These are phyloP conservation scores for Phalacrocorax pelagicus DNA, from an alignment of 2,113 vertebrate species.

Conservation along the genomic window DNA sequence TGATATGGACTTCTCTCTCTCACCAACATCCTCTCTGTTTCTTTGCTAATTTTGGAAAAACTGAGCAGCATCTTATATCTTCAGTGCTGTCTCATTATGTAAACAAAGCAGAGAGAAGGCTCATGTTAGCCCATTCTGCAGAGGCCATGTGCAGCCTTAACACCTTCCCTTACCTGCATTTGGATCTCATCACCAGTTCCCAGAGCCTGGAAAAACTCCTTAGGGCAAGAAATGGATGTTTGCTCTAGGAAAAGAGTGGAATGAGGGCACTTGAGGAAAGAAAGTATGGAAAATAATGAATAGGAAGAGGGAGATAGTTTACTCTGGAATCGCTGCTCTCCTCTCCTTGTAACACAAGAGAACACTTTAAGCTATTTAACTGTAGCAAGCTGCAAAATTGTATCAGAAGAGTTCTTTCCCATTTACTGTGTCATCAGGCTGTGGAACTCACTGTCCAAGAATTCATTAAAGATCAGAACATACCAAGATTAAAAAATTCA, in stretches of 20 bases:
- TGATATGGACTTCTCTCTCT: neutral
- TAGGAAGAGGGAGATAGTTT: neutral
- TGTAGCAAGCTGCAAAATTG: neutral
- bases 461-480: neutral
- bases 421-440: neutral
- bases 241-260: neutral
- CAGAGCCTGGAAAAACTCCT: neutral
- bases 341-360: neutral
- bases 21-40: neutral
- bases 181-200: neutral
- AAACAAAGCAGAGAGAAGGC: neutral
- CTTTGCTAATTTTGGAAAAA: neutral
- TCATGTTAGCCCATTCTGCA: neutral
- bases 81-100: neutral
- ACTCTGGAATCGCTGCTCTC: neutral
- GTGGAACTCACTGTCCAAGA: neutral
- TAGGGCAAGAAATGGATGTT: neutral
- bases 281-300: neutral
- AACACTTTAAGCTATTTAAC: neutral
- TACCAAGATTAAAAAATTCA: neutral
- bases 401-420: neutral
- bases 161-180: neutral
- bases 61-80: neutral
- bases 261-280: neutral
- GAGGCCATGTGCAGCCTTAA: neutral